Percentiles rank a stretch among this genome's conserved stretches.
Evolutionary conservation across 1,140 invertebrate species (phyloP).

Genomic region (Odontomachus brunneus): DNA sequence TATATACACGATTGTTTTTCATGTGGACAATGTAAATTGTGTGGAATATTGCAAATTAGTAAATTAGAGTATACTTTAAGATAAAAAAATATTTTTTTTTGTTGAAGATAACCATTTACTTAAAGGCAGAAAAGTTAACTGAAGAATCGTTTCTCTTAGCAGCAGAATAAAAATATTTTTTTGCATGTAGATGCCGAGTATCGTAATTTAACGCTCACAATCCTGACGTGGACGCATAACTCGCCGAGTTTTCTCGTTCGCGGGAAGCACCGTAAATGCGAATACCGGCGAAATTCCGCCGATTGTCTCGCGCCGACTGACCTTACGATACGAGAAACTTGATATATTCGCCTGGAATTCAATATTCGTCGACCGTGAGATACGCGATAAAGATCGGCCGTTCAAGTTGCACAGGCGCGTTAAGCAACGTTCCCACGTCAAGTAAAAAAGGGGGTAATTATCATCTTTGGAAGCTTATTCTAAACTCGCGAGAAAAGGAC

Average conservation of each 20-base stretch:
- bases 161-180: too few relatives aligned
- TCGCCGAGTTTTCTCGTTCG: background rate
- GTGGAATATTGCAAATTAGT: too few relatives aligned
- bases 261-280: background rate
- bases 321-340: background rate
- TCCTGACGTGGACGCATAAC: background rate
- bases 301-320: background rate
- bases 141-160: too few relatives aligned
- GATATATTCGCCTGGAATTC: constrained; percentile 23
- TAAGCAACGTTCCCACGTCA: background rate
- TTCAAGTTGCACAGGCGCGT: background rate
- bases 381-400: background rate
- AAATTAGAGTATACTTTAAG: too few relatives aligned
- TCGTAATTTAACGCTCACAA: too few relatives aligned
- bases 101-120: too few relatives aligned
- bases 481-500: background rate
- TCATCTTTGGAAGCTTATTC: background rate
- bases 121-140: too few relatives aligned
- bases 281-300: background rate
- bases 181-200: too few relatives aligned
- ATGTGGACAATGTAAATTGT: too few relatives aligned
- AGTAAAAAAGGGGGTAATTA: background rate
- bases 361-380: background rate
- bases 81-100: too few relatives aligned
- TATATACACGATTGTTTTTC: too few relatives aligned